Base-by-base conservation (phyloP, 2,888 invertebrate species). In the Bellardia bayeri region DNA sequence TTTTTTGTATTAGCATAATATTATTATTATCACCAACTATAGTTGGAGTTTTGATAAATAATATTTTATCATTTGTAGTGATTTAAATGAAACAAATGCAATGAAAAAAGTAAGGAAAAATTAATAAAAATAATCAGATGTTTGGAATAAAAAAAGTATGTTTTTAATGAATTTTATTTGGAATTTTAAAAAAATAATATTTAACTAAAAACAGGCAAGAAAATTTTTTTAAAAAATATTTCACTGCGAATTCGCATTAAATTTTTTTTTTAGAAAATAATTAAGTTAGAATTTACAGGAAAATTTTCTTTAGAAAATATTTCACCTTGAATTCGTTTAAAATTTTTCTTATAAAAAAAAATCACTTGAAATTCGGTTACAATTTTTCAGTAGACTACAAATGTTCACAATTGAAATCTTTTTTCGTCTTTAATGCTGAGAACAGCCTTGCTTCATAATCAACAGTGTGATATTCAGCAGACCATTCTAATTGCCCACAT, bases 391-490 rank as follows among this genome's bases (percentile, higher is more conserved):
- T 33, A 5, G 33, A 33, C 33, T 4, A 33, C 23, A 23, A 23
- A 23, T 23, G 0, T 23, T 1, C 23, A 23, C 23, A 23, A 23
- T 23, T 23, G 23, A 23, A 23, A 23, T 23, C 23, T 23, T 1
- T 23, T 23, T 23, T 23, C 23, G 23, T 23, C 23, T 95, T 0
- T 95, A 94, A 90, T 96, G 95, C 68, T 95, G 94, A 0, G 95
- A 95, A 0, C 95, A 95, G 2, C 95, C 95, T 88, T 97, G 97
- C 90, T 98, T 92, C 0, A 98, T 91, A 74, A 97, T 94, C 30
- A 96, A 93, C 72, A 97, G 92, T 56, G 97, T 96, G 95, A 97
- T 97, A 91, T 97, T 97, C 91, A 97, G 94, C 33, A 92, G 74
- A n/a, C 91, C 92, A 74, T 91, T 90, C 1, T 87, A 13, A 3